Conservation (phyloP, 2,888 invertebrate genomes). For the Thecophora atra region DNA sequence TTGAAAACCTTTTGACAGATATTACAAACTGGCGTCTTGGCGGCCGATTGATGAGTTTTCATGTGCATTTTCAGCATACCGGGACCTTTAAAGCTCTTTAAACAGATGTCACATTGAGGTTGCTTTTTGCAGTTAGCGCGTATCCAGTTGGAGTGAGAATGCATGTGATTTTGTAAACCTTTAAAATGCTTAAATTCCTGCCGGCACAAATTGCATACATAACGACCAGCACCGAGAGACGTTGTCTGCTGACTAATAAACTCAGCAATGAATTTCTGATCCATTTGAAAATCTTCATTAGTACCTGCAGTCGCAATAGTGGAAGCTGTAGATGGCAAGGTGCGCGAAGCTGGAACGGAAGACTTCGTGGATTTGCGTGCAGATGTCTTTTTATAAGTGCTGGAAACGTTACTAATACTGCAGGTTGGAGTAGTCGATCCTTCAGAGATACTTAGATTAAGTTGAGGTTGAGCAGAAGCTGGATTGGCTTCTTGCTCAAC, state of each 20-base stretch:
- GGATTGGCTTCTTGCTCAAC: constrained; percentile 48
- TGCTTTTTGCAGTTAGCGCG: constrained; percentile 74
- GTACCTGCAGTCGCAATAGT: constrained; percentile 58
- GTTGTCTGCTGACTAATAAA: constrained; percentile 68
- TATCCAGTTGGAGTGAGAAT: constrained; percentile 73
- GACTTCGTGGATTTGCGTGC: constrained; percentile 40
- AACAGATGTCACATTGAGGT: constrained; percentile 71
- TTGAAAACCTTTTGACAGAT: constrained; percentile 72
- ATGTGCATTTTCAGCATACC: constrained; percentile 76
- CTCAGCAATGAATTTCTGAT: constrained; percentile 61
- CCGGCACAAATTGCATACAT: constrained; percentile 72
- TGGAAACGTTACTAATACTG: constrained; percentile 22
- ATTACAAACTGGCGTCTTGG: constrained; percentile 71
- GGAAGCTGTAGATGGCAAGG: constrained; percentile 59
- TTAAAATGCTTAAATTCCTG: constrained; percentile 73
- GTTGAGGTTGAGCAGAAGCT: constrained; percentile 41
- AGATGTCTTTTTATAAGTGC: constrained; percentile 47
- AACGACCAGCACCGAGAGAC: constrained; percentile 70
- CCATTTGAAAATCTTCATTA: constrained; percentile 61
- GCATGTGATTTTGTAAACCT: constrained; percentile 73
- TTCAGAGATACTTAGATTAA: constrained; percentile 38
- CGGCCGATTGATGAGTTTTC: constrained; percentile 71
- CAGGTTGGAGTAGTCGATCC: constrained; percentile 31
- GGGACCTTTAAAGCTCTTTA: constrained; percentile 73
- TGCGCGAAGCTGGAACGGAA: constrained; percentile 46